Evolutionary conservation across 2,888 invertebrate genomes (phyloP).

Genomic region (Aphodius sticticus): DNA sequence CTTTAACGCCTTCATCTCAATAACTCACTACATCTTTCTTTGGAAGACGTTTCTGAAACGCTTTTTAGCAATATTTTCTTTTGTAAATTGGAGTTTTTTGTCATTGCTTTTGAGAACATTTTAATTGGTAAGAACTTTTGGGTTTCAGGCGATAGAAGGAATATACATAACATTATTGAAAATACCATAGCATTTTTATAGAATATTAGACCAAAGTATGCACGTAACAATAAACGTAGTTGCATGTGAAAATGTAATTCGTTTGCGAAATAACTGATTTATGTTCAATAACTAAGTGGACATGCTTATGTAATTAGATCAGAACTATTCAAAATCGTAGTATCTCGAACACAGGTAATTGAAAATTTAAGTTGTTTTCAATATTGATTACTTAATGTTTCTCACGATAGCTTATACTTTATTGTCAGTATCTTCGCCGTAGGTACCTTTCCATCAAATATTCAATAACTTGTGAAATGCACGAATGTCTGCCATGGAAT

Average conservation of each 20-base stretch:
- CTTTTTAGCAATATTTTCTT: not conserved
- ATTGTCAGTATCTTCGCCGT: not conserved
- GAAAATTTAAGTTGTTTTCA: not conserved
- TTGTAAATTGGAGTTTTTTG: not conserved
- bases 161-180: not conserved
- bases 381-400: not conserved
- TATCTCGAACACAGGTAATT: not conserved
- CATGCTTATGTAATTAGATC: not conserved
- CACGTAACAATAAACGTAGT: not conserved
- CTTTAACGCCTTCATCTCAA: slow-evolving; percentile 16
- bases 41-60: slow-evolving; percentile 18
- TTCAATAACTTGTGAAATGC: no score
- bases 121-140: not conserved
- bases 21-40: slow-evolving; percentile 6
- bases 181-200: no score
- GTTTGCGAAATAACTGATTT: not conserved
- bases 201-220: not conserved
- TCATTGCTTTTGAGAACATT: not conserved
- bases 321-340: not conserved
- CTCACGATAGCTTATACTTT: not conserved
- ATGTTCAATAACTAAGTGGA: not conserved
- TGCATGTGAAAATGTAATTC: not conserved
- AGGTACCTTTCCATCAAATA: no score
- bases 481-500: no score
- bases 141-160: not conserved